Base-by-base conservation (phyloP, 2,888 invertebrate genomes). In the Pseudococcus longispinus region DNA sequence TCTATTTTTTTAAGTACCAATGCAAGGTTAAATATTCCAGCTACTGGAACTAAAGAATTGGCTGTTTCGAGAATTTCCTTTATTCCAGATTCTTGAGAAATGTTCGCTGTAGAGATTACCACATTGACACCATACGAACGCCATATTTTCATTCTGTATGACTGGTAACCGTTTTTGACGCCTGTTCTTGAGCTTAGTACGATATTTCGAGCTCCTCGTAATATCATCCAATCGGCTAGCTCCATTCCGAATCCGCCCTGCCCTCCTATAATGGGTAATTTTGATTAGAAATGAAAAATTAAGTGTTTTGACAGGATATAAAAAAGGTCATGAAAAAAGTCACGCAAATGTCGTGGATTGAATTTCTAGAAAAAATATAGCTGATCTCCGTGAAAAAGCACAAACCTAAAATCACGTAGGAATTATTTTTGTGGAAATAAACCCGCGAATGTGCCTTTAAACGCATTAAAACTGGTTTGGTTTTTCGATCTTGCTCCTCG, bases 1-100 rank as follows among this genome's bases (percentile, higher is more conserved):
- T 46, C 8, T 37, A 8, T 8, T 46, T 18, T n/a, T 51, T 18
- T 26, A 89, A 90, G 90, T 88, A 93, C 93, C 89, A 96, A 96
- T 5, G 97, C 98, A 88, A 98, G 92, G 90, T 98, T 97, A 91
- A 97, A 98, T 83, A 98, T 94, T 32, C 95, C 97, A 26, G 95
- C 95, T 13, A 98, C 93, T 1, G 93, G 93, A 0, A 94, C 96
- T 89, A 95, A 90, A 0, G 92, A 89, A 44, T 91, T 91, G 0
- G 95, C 94, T 89, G 93, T 92, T 84, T 92, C 91, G 0, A 98
- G 90, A 15, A 46, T 8, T 88, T 26, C 11, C 13, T 11, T 13
- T 0, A 65, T 13, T 0, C 65, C 65, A 0, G 65, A 1, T 65
- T 37, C 80, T 23, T 42, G 29, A 11, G 46, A 23, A 26, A 26